Conservation (phyloP, 2,113 vertebrate species). For the Erythrocercus mccallii region DNA sequence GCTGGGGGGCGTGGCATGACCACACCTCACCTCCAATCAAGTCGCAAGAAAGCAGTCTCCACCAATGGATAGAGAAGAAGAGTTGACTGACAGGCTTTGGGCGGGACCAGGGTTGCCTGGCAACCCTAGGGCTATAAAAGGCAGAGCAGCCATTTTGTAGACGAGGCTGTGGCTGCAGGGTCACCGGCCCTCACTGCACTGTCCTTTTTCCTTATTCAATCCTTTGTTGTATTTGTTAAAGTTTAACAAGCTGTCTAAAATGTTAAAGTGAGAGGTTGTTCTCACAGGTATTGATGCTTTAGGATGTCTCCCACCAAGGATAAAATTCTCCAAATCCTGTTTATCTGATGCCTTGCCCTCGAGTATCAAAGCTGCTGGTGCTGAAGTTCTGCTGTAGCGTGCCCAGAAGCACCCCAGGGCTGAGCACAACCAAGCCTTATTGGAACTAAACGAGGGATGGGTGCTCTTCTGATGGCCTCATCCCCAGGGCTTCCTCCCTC, state of each 20-base stretch:
- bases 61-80: not conserved
- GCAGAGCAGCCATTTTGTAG: not conserved
- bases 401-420: not conserved
- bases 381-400: not conserved
- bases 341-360: not conserved
- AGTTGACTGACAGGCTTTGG: not conserved
- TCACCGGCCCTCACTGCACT: rapidly evolving
- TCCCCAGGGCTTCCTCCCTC: not conserved
- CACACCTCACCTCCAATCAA: not conserved
- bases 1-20: not conserved
- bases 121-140: not conserved
- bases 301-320: not conserved
- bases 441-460: not conserved
- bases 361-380: not conserved
- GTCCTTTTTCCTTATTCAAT: not conserved
- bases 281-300: not conserved
- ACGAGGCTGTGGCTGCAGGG: not conserved
- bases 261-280: not conserved
- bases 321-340: not conserved
- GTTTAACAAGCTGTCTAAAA: not conserved
- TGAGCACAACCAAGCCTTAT: not conserved
- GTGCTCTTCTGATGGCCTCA: not conserved
- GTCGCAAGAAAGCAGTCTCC: not conserved
- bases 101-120: not conserved
- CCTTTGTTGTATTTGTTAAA: not conserved